Evolutionary conservation across 1,140 invertebrate genomes (phyloP).

Genomic region (Drosophila miranda): DNA sequence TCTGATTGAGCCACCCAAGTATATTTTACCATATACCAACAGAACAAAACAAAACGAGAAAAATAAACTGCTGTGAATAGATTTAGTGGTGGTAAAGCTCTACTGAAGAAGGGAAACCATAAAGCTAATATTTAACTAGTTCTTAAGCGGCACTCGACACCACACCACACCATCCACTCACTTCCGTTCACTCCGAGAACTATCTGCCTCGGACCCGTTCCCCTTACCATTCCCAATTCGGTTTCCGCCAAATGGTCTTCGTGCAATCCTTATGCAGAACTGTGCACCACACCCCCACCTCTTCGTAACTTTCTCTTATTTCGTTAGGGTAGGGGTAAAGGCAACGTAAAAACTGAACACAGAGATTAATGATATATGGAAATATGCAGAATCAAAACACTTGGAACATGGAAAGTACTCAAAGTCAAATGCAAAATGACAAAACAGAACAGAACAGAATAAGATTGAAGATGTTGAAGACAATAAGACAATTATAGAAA

Average conservation of each 20-base stretch:
- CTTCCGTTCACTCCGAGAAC: slow-evolving; percentile 32
- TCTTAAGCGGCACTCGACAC: slow-evolving; percentile 64
- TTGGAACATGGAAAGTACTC: slow-evolving; percentile 48
- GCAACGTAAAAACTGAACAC: neutral
- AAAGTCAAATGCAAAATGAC: slow-evolving; percentile 31
- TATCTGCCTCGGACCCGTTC: neutral
- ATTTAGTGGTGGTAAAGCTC: slow-evolving; percentile 81
- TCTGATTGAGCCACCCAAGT: slow-evolving; percentile 33
- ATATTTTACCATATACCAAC: slow-evolving; percentile 47
- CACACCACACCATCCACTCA: slow-evolving; percentile 18
- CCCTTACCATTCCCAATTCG: slow-evolving; percentile 37
- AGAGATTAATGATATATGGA: neutral
- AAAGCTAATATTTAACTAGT: slow-evolving; percentile 68
- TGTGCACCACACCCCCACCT: neutral
- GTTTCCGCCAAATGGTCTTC: slow-evolving; percentile 53
- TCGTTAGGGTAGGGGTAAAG: slow-evolving; percentile 10
- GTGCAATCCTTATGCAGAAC: neutral
- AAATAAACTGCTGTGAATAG: slow-evolving; percentile 77
- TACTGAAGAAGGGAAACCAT: slow-evolving; percentile 53
- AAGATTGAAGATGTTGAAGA: slow-evolving; percentile 50
- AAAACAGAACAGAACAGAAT: slow-evolving; percentile 23
- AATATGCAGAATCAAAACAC: slow-evolving; percentile 47
- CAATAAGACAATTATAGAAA: slow-evolving; percentile 67
- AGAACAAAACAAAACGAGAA: slow-evolving; percentile 54
- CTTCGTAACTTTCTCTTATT: slow-evolving; percentile 24